phyloP scores from a whole-genome alignment of 2,797 vertebrate genomes.

The Lycodopsis pacificus region DNA sequence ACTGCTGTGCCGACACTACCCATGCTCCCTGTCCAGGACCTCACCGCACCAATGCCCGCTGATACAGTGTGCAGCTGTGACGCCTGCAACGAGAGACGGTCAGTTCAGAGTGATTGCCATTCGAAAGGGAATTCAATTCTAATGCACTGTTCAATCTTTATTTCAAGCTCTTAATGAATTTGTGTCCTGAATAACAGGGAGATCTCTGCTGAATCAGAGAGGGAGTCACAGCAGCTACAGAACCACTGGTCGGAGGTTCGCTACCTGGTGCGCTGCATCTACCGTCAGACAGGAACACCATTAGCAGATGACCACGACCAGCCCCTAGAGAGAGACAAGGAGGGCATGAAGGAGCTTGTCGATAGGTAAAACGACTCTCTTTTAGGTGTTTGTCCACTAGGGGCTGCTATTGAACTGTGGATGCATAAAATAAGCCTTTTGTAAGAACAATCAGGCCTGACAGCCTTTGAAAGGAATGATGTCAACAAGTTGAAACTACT shows the following conservation, averaged over 20 bases:
- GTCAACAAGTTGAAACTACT: constrained; percentile 26
- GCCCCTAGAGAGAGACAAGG: constrained; percentile 92
- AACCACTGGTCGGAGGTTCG: constrained; percentile 98
- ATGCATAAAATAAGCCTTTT: background rate
- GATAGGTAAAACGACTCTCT: constrained; percentile 86
- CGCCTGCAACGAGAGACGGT: constrained; percentile 96
- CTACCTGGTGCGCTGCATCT: constrained; percentile 96
- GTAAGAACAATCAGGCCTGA: background rate
- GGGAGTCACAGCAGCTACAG: constrained; percentile 96
- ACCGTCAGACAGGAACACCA: constrained; percentile 94
- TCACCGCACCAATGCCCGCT: constrained; percentile 83
- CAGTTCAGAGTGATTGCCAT: constrained; percentile 29
- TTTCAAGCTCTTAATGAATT: constrained; percentile 6
- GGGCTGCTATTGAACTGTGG: constrained; percentile 36
- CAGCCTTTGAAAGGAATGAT: constrained; percentile 1
- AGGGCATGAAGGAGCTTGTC: constrained; percentile 96
- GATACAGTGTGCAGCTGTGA: constrained; percentile 93
- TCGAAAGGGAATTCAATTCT: background rate
- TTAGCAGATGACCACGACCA: constrained; percentile 95
- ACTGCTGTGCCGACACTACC: constrained; percentile 87
- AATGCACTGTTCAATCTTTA: background rate
- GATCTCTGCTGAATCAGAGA: constrained; percentile 92
- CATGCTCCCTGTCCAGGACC: constrained; percentile 87
- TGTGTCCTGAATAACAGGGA: constrained; percentile 83
- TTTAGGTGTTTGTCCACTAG: constrained; percentile 55